Evolutionary conservation across 2,888 invertebrate genomes (phyloP).

Genomic region (Ophion slaviceki): DNA sequence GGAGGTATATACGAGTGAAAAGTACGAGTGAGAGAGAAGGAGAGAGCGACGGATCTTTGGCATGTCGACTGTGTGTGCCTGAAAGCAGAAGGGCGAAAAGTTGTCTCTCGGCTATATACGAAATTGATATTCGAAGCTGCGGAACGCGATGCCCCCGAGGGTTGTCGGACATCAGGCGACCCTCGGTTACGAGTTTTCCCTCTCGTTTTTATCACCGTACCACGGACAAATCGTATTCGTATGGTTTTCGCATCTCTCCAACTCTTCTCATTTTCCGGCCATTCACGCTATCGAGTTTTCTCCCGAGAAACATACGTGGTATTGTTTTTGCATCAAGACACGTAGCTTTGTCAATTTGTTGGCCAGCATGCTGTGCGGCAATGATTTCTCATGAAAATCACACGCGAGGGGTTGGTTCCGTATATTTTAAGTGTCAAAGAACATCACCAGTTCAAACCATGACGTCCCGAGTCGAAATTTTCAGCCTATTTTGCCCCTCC

Average conservation of each 20-base stretch:
- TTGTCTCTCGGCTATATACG: conserved; percentile 73
- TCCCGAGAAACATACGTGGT: conserved; percentile 6
- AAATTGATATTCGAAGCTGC: conserved; percentile 80
- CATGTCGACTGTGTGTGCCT: conserved; percentile 52
- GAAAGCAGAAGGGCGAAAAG: conserved; percentile 72
- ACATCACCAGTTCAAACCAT: neutral
- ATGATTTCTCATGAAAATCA: neutral
- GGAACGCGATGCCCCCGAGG: conserved; percentile 54
- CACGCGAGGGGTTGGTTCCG: neutral
- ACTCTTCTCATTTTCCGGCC: conserved; percentile 21
- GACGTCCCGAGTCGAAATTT: too few species aligned
- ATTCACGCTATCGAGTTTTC: conserved; percentile 12
- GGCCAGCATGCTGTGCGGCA: neutral
- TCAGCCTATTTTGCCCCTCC: too few species aligned
- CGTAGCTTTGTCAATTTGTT: conserved; percentile 20
- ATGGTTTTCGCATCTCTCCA: conserved; percentile 56
- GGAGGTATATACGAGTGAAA: conserved; percentile 60
- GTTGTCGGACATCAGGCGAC: conserved; percentile 63
- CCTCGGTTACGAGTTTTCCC: conserved; percentile 56
- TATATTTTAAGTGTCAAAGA: neutral
- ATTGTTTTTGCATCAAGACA: conserved; percentile 44
- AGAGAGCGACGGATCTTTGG: conserved; percentile 25
- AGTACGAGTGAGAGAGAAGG: conserved; percentile 42
- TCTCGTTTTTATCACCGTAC: conserved; percentile 43
- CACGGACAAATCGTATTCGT: conserved; percentile 61